Percentiles rank a stretch among this genome's conserved stretches.
These are phyloP conservation scores for Lasioglossum lativentre DNA, from an alignment of 2,888 invertebrate genomes.

Conservation along the genomic window DNA sequence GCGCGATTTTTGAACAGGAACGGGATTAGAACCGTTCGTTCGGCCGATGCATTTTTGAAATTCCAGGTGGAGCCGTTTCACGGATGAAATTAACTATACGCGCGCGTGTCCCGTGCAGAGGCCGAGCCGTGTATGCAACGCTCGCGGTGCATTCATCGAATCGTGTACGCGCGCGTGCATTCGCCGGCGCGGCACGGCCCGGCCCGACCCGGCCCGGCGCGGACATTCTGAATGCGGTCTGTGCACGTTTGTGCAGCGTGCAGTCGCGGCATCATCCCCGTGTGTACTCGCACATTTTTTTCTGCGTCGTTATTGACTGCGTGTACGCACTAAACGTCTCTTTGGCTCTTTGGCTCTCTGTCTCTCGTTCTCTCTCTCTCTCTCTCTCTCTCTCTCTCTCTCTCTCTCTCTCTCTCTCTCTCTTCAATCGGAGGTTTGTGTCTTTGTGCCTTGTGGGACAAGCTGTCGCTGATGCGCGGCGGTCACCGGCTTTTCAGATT, in stretches of 20 bases:
- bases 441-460: neutral
- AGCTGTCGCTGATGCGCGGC: neutral
- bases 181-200: neutral
- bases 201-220: neutral
- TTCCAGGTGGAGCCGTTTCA: neutral
- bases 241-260: neutral
- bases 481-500: neutral
- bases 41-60: neutral
- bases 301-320: neutral
- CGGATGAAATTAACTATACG: neutral
- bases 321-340: neutral
- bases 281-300: neutral
- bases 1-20: neutral
- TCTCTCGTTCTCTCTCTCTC: neutral
- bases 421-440: neutral
- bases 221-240: neutral
- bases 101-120: neutral
- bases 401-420: neutral
- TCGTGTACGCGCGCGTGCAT: constrained; percentile 1
- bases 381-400: too few species aligned
- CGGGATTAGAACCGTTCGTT: neutral
- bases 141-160: constrained; percentile 2
- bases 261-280: neutral
- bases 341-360: too few species aligned
- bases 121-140: neutral